Base-by-base conservation (phyloP, 2,888 invertebrate genomes). In the Acronicta leporina region DNA sequence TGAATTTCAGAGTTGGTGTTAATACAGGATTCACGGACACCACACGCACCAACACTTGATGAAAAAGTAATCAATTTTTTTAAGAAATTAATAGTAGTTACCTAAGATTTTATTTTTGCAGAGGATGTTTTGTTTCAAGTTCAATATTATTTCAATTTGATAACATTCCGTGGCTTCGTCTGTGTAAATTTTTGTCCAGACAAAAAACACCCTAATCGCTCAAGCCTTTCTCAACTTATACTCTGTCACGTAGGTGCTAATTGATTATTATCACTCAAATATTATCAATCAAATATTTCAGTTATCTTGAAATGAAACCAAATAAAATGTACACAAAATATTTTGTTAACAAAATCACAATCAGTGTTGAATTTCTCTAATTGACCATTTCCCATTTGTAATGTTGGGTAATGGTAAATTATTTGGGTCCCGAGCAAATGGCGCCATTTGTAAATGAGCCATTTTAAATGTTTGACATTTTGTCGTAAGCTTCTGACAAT, bases 381-480 rank as follows among this genome's bases (percentile, higher is more conserved):
- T 49, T 40, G 35, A 62, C 13, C 45, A 27, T 52, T 62, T 45
- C 14, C 49, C 38, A 55, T 68, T 52, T 9, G 63, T 74, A 74
- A 68, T 44, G 44, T 65, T 41, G 52, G 30, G 49, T 45, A 48
- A 46, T 52, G 70, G 74, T 74, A 42, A 69, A 68, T 74, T 74
- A 74, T 44, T 25, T 16, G 41, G 63, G 63, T 62, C 49, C 42
- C n/a, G 27, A 45, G 30, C 40, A 20, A 45, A 41, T n/a, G 45
- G 7, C 14, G 9, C 40, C 45, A 49, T 63, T 62, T 49, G 63
- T 52, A 10, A 68, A 74, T 52, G 75, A 55, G 35, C 51, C 51
- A 55, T 74, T 74, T 74, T 30, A 52, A 16, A 62, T 68, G 75
- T 69, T 74, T 55, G 70, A 74, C 75, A 69, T 63, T 74, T 52